Conservation (phyloP, 2,888 invertebrate species). For the Polymixis lichenea region DNA sequence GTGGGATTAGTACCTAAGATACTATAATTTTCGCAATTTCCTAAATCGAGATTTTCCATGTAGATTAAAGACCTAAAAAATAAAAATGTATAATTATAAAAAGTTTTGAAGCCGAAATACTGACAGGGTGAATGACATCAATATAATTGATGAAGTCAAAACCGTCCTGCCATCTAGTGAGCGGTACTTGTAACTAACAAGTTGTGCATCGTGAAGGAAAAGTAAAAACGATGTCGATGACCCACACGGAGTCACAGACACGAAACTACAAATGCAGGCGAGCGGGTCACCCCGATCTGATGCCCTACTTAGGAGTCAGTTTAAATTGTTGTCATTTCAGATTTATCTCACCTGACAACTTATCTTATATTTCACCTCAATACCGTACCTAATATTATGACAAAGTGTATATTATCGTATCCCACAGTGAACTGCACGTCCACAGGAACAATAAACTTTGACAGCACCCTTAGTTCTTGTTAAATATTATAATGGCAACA, state of each 20-base stretch:
- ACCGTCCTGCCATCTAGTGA: conserved; percentile 13
- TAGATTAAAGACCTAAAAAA: no score
- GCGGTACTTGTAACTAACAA: neutral
- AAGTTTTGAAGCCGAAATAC: no score
- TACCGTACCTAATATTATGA: neutral
- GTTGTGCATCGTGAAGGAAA: neutral
- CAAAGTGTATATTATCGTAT: neutral
- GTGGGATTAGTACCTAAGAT: no score
- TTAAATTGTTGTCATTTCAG: neutral
- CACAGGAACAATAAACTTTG: neutral
- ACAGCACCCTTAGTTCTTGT: neutral
- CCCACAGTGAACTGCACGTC: neutral
- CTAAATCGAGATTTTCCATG: no score
- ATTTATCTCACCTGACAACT: neutral
- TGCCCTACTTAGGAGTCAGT: neutral
- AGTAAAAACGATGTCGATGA: conserved; percentile 38
- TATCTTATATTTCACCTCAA: neutral
- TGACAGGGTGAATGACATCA: no score
- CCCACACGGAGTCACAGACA: conserved; percentile 4
- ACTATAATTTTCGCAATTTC: no score
- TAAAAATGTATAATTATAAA: no score
- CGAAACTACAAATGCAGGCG: conserved; percentile 6
- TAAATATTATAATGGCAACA: no score
- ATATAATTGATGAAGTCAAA: neutral
- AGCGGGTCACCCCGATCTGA: conserved; percentile 29